Evolutionary conservation across 2,888 invertebrate species (phyloP).

Genomic region (Metallyticus violacea): DNA sequence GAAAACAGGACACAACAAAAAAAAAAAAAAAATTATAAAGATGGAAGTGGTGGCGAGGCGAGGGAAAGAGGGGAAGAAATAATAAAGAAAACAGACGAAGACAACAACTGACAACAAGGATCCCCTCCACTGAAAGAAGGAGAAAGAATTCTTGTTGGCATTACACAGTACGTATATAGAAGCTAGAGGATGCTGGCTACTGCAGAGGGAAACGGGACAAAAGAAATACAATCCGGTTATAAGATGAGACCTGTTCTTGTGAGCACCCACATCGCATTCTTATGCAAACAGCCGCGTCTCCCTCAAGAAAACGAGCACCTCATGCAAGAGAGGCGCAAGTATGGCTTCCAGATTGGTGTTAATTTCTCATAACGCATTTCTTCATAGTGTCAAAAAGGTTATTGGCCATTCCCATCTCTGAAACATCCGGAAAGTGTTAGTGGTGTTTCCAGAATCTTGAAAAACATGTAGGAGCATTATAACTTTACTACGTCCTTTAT

Average conservation of each 20-base stretch:
- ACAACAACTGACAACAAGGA: too few relatives aligned
- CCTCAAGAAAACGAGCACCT: neutral
- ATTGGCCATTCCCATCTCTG: too few relatives aligned
- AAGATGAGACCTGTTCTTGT: neutral
- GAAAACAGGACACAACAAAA: neutral
- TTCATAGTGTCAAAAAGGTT: neutral
- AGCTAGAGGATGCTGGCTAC: neutral
- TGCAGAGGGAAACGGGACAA: neutral
- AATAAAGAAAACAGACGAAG: neutral
- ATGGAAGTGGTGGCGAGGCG: too few relatives aligned
- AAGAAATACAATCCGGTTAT: slow-evolving; percentile 11
- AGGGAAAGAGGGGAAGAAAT: neutral
- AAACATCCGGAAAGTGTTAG: too few relatives aligned
- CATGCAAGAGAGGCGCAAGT: neutral
- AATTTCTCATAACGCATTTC: neutral
- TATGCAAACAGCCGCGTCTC: slow-evolving; percentile 12
- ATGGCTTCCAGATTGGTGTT: neutral
- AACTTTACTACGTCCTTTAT: neutral
- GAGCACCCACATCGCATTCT: slow-evolving; percentile 19
- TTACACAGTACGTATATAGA: neutral
- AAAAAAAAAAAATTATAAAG: neutral
- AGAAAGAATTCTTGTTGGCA: neutral
- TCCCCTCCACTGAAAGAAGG: neutral
- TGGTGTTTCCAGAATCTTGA: neutral
- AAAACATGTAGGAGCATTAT: neutral